These are phyloP conservation scores for Tragulus kanchil DNA, from an alignment of 2,113 vertebrate species.

Conservation along the genomic window DNA sequence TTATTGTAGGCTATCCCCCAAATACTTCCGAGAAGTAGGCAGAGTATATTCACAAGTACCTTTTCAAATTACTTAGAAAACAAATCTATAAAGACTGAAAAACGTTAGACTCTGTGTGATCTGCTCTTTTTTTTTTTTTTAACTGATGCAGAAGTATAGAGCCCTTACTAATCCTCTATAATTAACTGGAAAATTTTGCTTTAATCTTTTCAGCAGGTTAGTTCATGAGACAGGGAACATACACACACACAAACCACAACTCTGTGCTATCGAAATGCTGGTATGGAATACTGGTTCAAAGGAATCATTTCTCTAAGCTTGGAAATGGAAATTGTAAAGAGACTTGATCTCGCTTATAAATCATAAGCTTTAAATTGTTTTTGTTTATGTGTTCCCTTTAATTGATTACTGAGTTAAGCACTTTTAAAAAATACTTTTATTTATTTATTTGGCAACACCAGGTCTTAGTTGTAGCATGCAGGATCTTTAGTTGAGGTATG, in stretches of 20 bases:
- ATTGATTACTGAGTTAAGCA: background rate
- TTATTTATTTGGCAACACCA: background rate
- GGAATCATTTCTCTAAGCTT: background rate
- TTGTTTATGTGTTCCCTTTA: background rate
- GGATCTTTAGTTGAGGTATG: background rate
- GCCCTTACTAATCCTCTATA: slow-evolving; percentile 35
- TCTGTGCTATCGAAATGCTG: background rate
- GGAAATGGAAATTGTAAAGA: slow-evolving; percentile 8
- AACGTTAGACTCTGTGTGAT: background rate
- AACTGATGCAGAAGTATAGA: background rate
- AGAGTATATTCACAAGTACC: slow-evolving; percentile 10
- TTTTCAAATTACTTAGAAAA: slow-evolving; percentile 16
- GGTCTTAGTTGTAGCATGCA: background rate
- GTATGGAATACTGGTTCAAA: background rate
- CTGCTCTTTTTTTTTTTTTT: background rate
- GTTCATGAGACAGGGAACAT: slow-evolving; percentile 38
- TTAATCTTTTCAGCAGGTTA: slow-evolving; percentile 52
- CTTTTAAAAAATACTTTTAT: background rate
- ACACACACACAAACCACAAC: background rate
- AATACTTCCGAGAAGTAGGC: slow-evolving; percentile 37
- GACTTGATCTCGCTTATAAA: background rate
- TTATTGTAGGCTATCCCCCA: background rate
- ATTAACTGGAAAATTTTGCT: slow-evolving; percentile 47
- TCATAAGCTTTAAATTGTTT: background rate
- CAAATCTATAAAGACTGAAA: slow-evolving; percentile 20